phyloP scores from a whole-genome alignment of 2,888 invertebrate species.

The Clanis bilineata region DNA sequence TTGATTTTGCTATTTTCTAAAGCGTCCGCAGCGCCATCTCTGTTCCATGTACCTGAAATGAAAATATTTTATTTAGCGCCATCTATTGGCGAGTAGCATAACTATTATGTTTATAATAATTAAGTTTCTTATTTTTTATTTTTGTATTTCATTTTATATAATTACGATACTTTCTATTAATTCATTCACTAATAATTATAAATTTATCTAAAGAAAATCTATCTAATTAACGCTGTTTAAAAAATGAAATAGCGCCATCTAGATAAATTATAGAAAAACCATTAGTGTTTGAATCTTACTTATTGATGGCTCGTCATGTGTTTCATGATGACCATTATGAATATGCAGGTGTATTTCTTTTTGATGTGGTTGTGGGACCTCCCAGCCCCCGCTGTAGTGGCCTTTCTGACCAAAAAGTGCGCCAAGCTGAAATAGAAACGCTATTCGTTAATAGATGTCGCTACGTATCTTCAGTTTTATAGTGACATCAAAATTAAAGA shows the following conservation, averaged over 20 bases:
- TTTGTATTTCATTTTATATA: no score
- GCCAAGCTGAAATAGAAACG: slow-evolving; percentile 53
- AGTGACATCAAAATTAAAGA: neutral
- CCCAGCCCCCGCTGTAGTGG: slow-evolving; percentile 52
- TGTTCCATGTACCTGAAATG: slow-evolving; percentile 61
- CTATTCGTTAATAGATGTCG: slow-evolving; percentile 11
- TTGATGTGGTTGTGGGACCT: slow-evolving; percentile 43
- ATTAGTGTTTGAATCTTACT: slow-evolving; percentile 31
- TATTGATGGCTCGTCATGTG: slow-evolving; percentile 44
- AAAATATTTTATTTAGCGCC: slow-evolving; percentile 25
- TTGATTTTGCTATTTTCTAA: slow-evolving; percentile 42
- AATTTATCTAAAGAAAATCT: no score
- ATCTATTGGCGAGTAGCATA: slow-evolving; percentile 36
- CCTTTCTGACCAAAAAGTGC: slow-evolving; percentile 57
- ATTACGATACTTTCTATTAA: no score
- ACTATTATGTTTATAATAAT: no score
- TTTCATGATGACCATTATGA: slow-evolving; percentile 53
- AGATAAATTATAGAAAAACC: neutral
- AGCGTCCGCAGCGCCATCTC: slow-evolving; percentile 44
- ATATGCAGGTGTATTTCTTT: slow-evolving; percentile 78
- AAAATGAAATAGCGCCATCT: neutral
- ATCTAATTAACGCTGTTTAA: no score
- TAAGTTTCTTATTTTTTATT: no score
- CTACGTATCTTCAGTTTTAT: neutral
- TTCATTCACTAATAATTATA: no score